Evolutionary conservation across 2,797 vertebrate species (phyloP).

Genomic region (Sebastes vulpes): DNA sequence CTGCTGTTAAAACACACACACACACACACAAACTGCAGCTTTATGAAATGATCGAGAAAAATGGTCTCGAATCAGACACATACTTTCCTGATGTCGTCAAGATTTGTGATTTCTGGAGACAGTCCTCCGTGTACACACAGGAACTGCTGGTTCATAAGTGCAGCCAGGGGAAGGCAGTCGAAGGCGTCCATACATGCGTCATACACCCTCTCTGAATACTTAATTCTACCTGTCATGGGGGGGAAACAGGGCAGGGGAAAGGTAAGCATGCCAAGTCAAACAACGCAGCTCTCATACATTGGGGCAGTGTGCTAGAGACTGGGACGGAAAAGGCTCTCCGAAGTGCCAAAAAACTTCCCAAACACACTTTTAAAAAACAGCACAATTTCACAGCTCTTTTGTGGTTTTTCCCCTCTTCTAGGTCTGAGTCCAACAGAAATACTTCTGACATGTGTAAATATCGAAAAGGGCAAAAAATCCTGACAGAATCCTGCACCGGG

Average conservation of each 20-base stretch:
- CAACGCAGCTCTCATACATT: slow-evolving; percentile 54
- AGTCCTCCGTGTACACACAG: slow-evolving; percentile 97
- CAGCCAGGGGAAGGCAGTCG: slow-evolving; percentile 98
- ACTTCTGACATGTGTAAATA: slow-evolving; percentile 82
- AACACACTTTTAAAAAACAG: slow-evolving; percentile 41
- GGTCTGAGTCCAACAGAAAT: slow-evolving; percentile 64
- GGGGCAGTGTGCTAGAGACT: slow-evolving; percentile 44
- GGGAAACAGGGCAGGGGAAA: slow-evolving; percentile 48
- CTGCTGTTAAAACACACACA: slow-evolving; percentile 26
- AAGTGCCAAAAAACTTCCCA: slow-evolving; percentile 58
- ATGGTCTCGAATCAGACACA: slow-evolving; percentile 75
- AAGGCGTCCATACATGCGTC: slow-evolving; percentile 99
- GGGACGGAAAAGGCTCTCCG: slow-evolving; percentile 49
- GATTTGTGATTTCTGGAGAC: slow-evolving; percentile 99
- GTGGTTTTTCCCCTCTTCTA: neutral
- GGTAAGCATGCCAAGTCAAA: slow-evolving; percentile 71
- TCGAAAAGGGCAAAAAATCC: slow-evolving; percentile 29
- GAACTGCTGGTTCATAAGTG: slow-evolving; percentile 99
- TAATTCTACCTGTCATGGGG: slow-evolving; percentile 96
- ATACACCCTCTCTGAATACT: slow-evolving; percentile 98
- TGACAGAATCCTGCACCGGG: slow-evolving; percentile 14
- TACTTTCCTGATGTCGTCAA: slow-evolving; percentile 99
- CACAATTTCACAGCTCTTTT: slow-evolving; percentile 50
- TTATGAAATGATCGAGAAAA: slow-evolving; percentile 35
- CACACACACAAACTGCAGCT: slow-evolving; percentile 11